A percentile compares a stretch with the other conserved stretches of the same genome.
These are phyloP conservation scores for Ophonus ardosiacus DNA, from an alignment of 2,888 invertebrate species.

Conservation along the genomic window DNA sequence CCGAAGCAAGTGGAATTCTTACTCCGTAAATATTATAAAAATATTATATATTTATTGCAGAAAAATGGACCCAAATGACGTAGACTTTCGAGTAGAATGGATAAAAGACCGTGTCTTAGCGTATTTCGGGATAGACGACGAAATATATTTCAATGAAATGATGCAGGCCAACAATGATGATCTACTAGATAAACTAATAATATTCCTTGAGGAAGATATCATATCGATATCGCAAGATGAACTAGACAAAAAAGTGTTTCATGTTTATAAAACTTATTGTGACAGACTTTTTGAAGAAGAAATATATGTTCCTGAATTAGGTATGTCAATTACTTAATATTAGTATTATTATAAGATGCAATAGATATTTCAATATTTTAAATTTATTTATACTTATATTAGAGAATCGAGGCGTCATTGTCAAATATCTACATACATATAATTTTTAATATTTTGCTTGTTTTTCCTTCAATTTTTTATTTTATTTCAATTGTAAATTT, in stretches of 20 bases:
- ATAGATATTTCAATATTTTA: too few species aligned
- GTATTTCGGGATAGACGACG: constrained; percentile 79
- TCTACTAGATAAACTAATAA: constrained; percentile 77
- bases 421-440: too few species aligned
- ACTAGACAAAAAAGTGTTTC: constrained; percentile 80
- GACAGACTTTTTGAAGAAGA: constrained; percentile 87
- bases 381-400: too few species aligned
- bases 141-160: constrained; percentile 79
- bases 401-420: too few species aligned
- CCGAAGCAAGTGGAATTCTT: too few species aligned
- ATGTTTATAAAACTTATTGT: constrained; percentile 83
- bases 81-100: constrained; percentile 83
- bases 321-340: constrained; percentile 76
- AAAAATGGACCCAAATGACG: background rate
- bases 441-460: too few species aligned
- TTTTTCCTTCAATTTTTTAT: too few species aligned
- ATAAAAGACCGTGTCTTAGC: constrained; percentile 81
- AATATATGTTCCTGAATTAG: constrained; percentile 84
- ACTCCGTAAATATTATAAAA: too few species aligned
- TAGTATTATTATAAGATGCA: too few species aligned
- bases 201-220: constrained; percentile 78
- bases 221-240: constrained; percentile 74
- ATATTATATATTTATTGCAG: too few species aligned
- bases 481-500: too few species aligned
- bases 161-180: constrained; percentile 77